A percentile compares a stretch with the other conserved stretches of the same genome.
These are phyloP conservation scores for Poicephalus meyeri DNA, from an alignment of 2,113 vertebrate genomes.

Conservation along the genomic window DNA sequence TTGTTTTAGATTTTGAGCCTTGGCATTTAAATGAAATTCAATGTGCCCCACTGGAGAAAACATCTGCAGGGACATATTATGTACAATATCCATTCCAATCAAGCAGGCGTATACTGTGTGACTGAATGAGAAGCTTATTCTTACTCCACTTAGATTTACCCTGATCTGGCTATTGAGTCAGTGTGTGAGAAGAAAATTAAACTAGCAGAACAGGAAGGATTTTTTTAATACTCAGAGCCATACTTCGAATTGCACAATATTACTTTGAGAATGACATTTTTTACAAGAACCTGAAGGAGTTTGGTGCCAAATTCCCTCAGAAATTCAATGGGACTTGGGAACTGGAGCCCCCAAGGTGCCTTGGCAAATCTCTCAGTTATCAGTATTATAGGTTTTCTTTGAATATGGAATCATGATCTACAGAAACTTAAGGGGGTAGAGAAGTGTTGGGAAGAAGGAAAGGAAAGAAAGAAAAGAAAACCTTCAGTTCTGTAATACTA, in stretches of 20 bases:
- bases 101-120: slow-evolving; percentile 72
- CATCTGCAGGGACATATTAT: slow-evolving; percentile 84
- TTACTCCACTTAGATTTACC: slow-evolving; percentile 71
- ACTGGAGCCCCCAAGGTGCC: neutral
- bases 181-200: slow-evolving; percentile 78
- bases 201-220: slow-evolving; percentile 50
- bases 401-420: neutral
- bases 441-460: neutral
- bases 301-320: slow-evolving; percentile 2
- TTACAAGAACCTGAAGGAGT: neutral
- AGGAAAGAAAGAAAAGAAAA: neutral
- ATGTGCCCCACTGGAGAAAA: slow-evolving; percentile 81
- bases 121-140: slow-evolving; percentile 76
- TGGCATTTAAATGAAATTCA: slow-evolving; percentile 87
- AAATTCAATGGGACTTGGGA: slow-evolving; percentile 3
- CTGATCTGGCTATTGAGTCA: slow-evolving; percentile 78
- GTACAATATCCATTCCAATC: slow-evolving; percentile 83
- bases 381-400: neutral
- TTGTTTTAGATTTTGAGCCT: slow-evolving; percentile 85
- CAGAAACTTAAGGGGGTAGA: neutral
- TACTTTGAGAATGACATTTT: slow-evolving; percentile 50
- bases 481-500: neutral
- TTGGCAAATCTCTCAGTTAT: neutral
- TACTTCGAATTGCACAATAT: slow-evolving; percentile 63
- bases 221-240: slow-evolving; percentile 66